phyloP scores from a whole-genome alignment of 2,888 invertebrate genomes.

The Furcula furcula region DNA sequence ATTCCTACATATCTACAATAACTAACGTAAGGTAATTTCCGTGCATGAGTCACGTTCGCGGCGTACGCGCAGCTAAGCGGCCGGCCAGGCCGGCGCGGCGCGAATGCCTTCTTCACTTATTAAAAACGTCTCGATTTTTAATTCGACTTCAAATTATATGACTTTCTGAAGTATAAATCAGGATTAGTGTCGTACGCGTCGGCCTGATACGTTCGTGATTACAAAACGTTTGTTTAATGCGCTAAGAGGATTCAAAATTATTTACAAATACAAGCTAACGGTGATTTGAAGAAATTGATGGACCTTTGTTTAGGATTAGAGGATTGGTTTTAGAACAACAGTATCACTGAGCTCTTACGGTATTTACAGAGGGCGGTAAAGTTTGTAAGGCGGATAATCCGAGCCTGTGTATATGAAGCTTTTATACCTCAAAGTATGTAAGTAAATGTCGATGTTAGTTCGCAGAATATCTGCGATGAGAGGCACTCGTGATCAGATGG shows the following conservation, averaged over 20 bases:
- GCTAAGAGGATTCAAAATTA: slow-evolving; percentile 57
- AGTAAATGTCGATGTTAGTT: slow-evolving; percentile 59
- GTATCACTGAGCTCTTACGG: background rate
- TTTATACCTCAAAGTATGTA: slow-evolving; percentile 35
- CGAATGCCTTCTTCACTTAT: slow-evolving; percentile 52
- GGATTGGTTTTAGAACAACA: background rate
- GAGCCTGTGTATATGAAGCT: slow-evolving; percentile 22
- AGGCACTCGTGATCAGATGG: slow-evolving; percentile 51
- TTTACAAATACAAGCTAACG: slow-evolving; percentile 42
- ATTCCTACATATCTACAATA: too few relatives aligned
- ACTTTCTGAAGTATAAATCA: slow-evolving; percentile 67
- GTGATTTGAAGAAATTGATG: slow-evolving; percentile 37
- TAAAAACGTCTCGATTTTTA: slow-evolving; percentile 64
- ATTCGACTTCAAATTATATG: slow-evolving; percentile 70
- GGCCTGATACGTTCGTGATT: slow-evolving; percentile 53
- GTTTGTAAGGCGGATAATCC: slow-evolving; percentile 1
- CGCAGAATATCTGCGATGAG: slow-evolving; percentile 60
- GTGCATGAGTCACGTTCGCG: slow-evolving; percentile 35
- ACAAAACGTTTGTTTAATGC: slow-evolving; percentile 70
- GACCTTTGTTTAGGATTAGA: slow-evolving; percentile 24
- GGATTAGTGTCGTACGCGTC: slow-evolving; percentile 70
- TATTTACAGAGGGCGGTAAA: background rate
- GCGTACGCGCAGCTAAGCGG: slow-evolving; percentile 5
- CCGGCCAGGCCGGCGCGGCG: slow-evolving; percentile 16
- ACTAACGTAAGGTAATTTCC: slow-evolving; percentile 32